Conservation (phyloP, 2,797 vertebrate genomes). For the Spea hammondii region DNA sequence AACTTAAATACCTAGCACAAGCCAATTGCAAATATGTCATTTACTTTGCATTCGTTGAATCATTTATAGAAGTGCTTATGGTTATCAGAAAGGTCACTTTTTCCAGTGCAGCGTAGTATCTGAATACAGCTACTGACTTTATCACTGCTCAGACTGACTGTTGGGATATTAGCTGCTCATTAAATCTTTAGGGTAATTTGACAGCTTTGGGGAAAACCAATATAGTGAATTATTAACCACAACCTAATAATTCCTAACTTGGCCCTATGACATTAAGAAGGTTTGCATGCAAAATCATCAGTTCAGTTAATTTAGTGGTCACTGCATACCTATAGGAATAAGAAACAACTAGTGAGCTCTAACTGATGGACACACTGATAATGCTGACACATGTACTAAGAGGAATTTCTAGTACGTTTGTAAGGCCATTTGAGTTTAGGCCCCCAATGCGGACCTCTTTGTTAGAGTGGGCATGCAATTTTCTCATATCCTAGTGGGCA, state of each 20-base stretch:
- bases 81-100: too few species aligned
- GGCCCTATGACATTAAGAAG: conserved; percentile 37
- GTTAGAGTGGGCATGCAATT: too few species aligned
- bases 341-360: background rate
- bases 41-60: too few species aligned
- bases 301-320: background rate
- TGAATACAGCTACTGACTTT: background rate
- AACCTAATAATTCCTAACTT: conserved; percentile 33
- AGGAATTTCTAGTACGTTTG: background rate
- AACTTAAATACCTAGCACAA: too few species aligned
- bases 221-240: conserved; percentile 49
- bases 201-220: conserved; percentile 49
- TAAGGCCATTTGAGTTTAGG: background rate
- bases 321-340: background rate
- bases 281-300: background rate
- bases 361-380: background rate
- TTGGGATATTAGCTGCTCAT: conserved; percentile 32
- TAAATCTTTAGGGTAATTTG: conserved; percentile 50
- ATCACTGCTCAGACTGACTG: background rate
- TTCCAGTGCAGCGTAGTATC: background rate
- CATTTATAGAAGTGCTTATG: too few species aligned
- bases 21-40: too few species aligned
- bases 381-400: background rate
- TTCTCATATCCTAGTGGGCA: too few species aligned
- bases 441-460: too few species aligned